Evolutionary conservation across 2,888 invertebrate species (phyloP), one percentile per base, ranked within the genome.

Genomic region (Myopa testacea): DNA sequence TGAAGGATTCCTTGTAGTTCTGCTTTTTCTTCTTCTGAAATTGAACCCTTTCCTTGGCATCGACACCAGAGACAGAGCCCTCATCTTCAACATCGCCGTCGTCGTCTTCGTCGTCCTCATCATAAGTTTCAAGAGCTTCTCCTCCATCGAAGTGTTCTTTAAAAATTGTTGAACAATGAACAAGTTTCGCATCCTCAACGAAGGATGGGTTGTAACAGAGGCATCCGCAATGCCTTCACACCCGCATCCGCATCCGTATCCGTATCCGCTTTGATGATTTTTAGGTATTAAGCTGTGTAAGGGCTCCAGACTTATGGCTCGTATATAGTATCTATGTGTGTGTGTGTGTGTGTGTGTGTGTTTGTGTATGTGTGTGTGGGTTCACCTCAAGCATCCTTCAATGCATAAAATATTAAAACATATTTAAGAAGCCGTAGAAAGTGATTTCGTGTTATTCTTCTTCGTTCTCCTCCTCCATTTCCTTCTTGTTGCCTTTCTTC

Each of bases 141-240:
- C 14, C 74, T 72, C 40, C 52, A 16, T 19, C 38, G 55, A 55
- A 52, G 50, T 26, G 40, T 78, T 78, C 72, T 76, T 72, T 68
- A 75, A 70, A 78, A 67, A 76, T 73, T 78, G 70, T 77, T 75
- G 71, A 74, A 70, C 81, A 79, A 78, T n/a, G 37, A 37, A 34
- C 5, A 34, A 75, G 67, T 76, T 67, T 45, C 19, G 34, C 67
- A 65, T 52, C 60, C 19, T 16, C 26, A 55, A 55, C 58, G 45
- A 58, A n/a, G n/a, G 55, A 67, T 55, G 62, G 12, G 6, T 63
- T 37, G 14, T 52, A 65, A n/a, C 52, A 65, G 55, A 50, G 63
- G 55, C 55, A n/a, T 55, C n/a, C 4, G 5, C 40, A 26, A 26
- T 26, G 7, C 38, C 12, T 4, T 14, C 19, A 65, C 38, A 65